Evolutionary conservation across 2,888 invertebrate genomes (phyloP).

Genomic region (Sceliomorpha sp.): DNA sequence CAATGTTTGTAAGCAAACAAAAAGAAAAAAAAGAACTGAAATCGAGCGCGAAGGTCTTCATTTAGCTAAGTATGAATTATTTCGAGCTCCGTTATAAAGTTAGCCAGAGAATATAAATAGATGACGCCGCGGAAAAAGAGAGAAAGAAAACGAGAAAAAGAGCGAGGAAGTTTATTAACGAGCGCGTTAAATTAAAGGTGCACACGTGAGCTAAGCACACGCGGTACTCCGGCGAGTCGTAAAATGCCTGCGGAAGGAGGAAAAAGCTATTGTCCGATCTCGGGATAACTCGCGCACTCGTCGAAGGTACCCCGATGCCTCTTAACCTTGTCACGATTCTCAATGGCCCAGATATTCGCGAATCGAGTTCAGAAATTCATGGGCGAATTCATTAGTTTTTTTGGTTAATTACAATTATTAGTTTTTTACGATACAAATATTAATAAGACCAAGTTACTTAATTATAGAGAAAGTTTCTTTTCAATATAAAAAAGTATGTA

Average conservation of each 20-base stretch:
- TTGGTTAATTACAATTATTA: no score
- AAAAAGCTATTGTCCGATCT: neutral
- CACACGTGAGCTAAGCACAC: no score
- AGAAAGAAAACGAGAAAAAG: neutral
- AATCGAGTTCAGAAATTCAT: no score
- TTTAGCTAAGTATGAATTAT: neutral
- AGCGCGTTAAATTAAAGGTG: neutral
- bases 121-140: neutral
- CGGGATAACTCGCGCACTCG: neutral
- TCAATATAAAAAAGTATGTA: no score
- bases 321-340: no score
- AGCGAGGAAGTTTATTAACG: neutral
- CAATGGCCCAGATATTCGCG: no score
- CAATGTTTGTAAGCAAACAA: no score
- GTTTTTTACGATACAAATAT: no score
- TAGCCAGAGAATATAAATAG: neutral
- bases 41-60: slow-evolving; percentile 1
- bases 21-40: slow-evolving; percentile 13
- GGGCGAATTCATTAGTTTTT: no score
- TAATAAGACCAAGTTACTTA: no score
- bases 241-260: neutral
- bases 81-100: slow-evolving; percentile 4
- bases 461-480: no score
- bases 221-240: neutral
- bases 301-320: no score